Base-by-base conservation (phyloP, 2,888 invertebrate genomes). In the Dioctria linearis region DNA sequence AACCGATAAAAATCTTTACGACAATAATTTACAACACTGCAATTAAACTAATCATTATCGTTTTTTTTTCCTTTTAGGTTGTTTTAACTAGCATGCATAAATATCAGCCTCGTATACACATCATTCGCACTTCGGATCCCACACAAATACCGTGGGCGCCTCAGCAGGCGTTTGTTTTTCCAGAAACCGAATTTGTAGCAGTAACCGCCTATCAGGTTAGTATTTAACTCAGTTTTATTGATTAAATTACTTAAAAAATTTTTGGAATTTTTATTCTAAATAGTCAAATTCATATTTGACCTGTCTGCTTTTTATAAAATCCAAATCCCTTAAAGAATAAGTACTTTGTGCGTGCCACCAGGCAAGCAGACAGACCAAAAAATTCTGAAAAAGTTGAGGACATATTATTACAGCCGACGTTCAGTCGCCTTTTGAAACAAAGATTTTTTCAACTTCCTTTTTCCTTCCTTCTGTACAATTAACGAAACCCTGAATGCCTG, bases 41-140 rank as follows among this genome's bases (percentile, higher is more conserved):
- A 25, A 25, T 25, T 25, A 25, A 37, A 61, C 42, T 39, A 40
- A n/a, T 42, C 5, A 13, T 57, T 57, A 9, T 65, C 3, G 39
- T 43, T 43, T 39, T n/a, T 39, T 49, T 83, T 88, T 2, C 90
- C 25, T 25, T 25, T 25, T 25, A 96, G 95, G 93, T 97, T 86
- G 94, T 96, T 2, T 90, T 98, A 82, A 96, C 96, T 54, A 98
- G 98, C 46, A 98, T 99, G 98, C 98, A 98, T 90, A 98, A 97
- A 89, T 98, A 98, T 90, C 94, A 96, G 83, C 98, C 98, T 0
- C 91, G 95, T 11, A 93, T 98, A 85, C 93, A 97, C 89, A 92
- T 98, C 84, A 94, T 96, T 49, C 92, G 95, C 57, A 94, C 95
- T 69, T 91, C 94, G 3, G 94, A 96, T 87, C 91, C 92, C 0